Evolutionary conservation across 2,797 vertebrate genomes (phyloP).

Genomic region (Pelobates cultripes): DNA sequence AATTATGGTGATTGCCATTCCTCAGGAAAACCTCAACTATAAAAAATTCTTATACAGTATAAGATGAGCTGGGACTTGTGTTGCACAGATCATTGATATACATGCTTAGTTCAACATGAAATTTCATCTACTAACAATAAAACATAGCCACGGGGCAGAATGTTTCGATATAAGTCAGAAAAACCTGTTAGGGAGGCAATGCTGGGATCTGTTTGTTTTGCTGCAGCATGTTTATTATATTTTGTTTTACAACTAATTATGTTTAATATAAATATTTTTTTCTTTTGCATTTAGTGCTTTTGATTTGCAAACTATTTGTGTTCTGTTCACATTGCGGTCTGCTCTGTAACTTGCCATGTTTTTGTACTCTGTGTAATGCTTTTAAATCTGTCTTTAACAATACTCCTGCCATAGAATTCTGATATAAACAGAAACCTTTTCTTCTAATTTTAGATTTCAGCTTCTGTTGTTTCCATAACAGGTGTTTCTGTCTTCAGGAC

Average conservation of each 20-base stretch:
- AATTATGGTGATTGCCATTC: too few relatives aligned
- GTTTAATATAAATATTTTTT: background rate
- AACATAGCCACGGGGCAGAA: constrained; percentile 1
- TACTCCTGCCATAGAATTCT: too few relatives aligned
- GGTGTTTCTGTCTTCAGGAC: too few relatives aligned
- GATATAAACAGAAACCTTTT: too few relatives aligned
- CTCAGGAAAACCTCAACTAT: too few relatives aligned
- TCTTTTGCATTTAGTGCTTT: background rate
- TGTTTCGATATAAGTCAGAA: background rate
- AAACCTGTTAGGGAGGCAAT: background rate
- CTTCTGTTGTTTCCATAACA: too few relatives aligned
- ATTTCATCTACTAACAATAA: background rate
- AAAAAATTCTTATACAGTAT: background rate
- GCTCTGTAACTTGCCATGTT: too few relatives aligned
- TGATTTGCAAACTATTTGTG: too few relatives aligned
- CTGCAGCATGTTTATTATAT: constrained; percentile 14
- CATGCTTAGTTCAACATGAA: constrained; percentile 30
- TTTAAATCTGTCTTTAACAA: too few relatives aligned
- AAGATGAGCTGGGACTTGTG: constrained; percentile 2
- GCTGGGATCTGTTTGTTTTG: constrained; percentile 18
- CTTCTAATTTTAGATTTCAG: too few relatives aligned
- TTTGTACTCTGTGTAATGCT: too few relatives aligned
- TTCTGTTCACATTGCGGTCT: too few relatives aligned
- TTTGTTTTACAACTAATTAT: constrained; percentile 29
- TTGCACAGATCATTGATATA: background rate